Percentiles rank a stretch among this genome's conserved stretches.
Evolutionary conservation across 2,113 vertebrate species (phyloP).

Genomic region (Paradisaea rubra): DNA sequence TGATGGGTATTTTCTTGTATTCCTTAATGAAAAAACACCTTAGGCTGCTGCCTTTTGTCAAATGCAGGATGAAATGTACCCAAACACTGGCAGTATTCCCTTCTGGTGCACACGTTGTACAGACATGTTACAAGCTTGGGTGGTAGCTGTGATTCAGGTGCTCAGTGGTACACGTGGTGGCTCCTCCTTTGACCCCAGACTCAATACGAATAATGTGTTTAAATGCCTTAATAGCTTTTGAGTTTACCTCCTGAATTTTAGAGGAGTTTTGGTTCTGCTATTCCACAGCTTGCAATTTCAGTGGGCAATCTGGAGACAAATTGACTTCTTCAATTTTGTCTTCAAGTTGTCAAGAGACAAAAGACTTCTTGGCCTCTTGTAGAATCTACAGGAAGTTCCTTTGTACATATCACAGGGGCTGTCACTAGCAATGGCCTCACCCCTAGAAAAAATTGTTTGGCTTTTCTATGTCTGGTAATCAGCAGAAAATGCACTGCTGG

Average conservation of each 20-base stretch:
- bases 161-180: not conserved
- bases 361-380: not conserved
- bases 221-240: not conserved
- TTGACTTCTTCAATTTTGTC: fast-evolving
- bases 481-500: not conserved
- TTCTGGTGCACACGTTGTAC: fast-evolving
- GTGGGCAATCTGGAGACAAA: not conserved
- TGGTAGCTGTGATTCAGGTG: not conserved
- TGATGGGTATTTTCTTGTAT: not conserved
- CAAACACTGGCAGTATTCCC: not conserved
- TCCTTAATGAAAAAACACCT: not conserved
- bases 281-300: fast-evolving
- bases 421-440: no score
- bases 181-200: not conserved
- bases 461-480: fast-evolving
- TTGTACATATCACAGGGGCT: fast-evolving
- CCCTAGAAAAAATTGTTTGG: fast-evolving
- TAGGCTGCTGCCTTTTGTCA: not conserved
- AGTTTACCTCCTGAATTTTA: not conserved
- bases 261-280: not conserved
- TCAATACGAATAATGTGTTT: not conserved
- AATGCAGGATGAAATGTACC: not conserved
- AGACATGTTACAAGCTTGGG: not conserved
- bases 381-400: not conserved
- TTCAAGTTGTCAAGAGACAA: not conserved